Evolutionary conservation across 2,113 vertebrate genomes (phyloP).

Genomic region (Cranoglanis bouderius): DNA sequence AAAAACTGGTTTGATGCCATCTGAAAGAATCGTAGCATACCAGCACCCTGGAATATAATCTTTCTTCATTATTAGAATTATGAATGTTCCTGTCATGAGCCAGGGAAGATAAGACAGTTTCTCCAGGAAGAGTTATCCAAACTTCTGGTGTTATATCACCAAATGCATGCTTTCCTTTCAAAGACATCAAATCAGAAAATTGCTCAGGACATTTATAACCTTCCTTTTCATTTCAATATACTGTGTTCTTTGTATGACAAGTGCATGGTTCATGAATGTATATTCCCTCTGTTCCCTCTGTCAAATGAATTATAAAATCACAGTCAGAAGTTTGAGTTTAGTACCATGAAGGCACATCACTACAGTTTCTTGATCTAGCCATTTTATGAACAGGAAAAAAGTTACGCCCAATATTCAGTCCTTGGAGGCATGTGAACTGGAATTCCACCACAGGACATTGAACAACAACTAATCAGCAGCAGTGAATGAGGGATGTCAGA

Average conservation of each 20-base stretch:
- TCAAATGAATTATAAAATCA: too few species aligned
- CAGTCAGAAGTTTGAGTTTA: too few species aligned
- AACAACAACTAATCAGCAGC: background rate
- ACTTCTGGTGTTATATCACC: background rate
- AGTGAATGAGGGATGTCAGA: too few species aligned
- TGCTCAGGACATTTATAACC: background rate
- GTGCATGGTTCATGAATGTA: background rate
- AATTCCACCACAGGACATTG: background rate
- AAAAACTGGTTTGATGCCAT: background rate
- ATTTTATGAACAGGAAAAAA: background rate
- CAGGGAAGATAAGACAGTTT: background rate
- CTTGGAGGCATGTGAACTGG: background rate
- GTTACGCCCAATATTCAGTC: background rate
- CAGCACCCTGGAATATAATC: background rate
- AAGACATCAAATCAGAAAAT: background rate
- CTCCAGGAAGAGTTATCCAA: background rate
- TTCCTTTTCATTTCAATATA: too few species aligned
- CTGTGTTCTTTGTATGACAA: background rate
- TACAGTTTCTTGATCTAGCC: background rate
- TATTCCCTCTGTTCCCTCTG: too few species aligned
- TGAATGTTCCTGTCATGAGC: background rate
- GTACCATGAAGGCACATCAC: background rate
- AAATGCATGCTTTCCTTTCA: background rate
- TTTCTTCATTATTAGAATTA: background rate
- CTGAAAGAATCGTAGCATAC: background rate